Evolutionary conservation across 2,797 vertebrate genomes (phyloP).

Genomic region (Mormyrus hasselquistii): DNA sequence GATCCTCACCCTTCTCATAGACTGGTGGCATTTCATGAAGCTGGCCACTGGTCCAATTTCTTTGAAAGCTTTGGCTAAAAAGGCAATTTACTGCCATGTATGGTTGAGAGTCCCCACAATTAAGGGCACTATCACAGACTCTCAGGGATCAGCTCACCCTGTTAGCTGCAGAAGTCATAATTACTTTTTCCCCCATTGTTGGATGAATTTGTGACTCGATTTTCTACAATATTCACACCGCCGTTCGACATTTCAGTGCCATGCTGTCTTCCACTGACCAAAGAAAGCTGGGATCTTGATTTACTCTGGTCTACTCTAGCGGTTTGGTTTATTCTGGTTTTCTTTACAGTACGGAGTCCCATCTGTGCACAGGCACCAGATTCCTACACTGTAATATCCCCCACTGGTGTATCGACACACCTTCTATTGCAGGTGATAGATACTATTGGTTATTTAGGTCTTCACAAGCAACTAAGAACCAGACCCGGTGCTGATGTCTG

Average conservation of each 20-base stretch:
- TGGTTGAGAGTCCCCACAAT: not conserved
- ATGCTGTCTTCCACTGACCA: not conserved
- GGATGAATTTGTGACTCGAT: not conserved
- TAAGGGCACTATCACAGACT: not conserved
- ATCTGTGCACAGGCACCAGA: not conserved
- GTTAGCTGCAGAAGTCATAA: not conserved
- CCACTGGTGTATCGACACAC: not conserved
- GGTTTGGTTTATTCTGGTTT: not conserved
- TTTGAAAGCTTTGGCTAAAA: not conserved
- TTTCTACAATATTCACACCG: not conserved
- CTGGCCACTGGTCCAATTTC: not conserved
- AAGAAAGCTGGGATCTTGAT: not conserved
- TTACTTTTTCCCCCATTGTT: not conserved
- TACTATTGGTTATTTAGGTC: not conserved
- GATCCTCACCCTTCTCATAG: not conserved
- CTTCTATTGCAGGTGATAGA: not conserved
- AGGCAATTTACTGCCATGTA: not conserved
- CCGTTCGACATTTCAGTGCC: not conserved
- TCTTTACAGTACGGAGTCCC: not conserved
- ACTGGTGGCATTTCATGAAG: not conserved
- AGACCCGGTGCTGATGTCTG: not conserved
- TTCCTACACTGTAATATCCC: not conserved
- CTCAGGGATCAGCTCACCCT: not conserved
- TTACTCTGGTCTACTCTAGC: not conserved
- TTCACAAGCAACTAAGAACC: not conserved